Evolutionary conservation across 2,888 invertebrate genomes (phyloP).

Genomic region (Imbricaverruca yamaguchii): DNA sequence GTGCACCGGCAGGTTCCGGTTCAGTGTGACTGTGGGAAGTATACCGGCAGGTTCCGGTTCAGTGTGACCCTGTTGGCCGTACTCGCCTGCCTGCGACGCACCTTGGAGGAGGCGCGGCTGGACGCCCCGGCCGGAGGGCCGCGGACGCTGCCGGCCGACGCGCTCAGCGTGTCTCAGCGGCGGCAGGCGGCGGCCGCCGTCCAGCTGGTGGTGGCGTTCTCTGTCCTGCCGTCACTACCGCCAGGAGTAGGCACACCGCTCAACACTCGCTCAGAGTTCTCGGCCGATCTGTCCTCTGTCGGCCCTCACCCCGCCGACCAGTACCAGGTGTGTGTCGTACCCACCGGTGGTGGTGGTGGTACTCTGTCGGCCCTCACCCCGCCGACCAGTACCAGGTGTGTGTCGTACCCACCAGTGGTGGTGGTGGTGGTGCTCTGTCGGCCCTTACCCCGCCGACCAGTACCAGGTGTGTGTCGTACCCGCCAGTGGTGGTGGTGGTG

Average conservation of each 20-base stretch:
- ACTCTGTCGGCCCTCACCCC: no score
- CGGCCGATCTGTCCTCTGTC: neutral
- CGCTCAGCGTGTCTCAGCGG: neutral
- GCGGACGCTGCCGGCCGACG: neutral
- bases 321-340: neutral
- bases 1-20: neutral
- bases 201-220: slow-evolving; percentile 55
- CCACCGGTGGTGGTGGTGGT: no score
- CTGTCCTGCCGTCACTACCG: slow-evolving; percentile 57
- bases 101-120: neutral
- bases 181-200: neutral
- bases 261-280: slow-evolving; percentile 42
- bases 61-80: neutral
- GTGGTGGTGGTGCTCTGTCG: no score
- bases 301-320: neutral
- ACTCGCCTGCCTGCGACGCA: neutral
- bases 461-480: no score
- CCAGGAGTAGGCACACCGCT: slow-evolving; percentile 55
- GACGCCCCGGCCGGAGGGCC: neutral
- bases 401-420: no score
- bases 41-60: neutral
- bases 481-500: no score
- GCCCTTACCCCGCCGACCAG: no score
- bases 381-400: no score
- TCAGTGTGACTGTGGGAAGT: neutral